These are phyloP conservation scores for Butorides virescens DNA, from an alignment of 2,113 vertebrate species.

Conservation along the genomic window DNA sequence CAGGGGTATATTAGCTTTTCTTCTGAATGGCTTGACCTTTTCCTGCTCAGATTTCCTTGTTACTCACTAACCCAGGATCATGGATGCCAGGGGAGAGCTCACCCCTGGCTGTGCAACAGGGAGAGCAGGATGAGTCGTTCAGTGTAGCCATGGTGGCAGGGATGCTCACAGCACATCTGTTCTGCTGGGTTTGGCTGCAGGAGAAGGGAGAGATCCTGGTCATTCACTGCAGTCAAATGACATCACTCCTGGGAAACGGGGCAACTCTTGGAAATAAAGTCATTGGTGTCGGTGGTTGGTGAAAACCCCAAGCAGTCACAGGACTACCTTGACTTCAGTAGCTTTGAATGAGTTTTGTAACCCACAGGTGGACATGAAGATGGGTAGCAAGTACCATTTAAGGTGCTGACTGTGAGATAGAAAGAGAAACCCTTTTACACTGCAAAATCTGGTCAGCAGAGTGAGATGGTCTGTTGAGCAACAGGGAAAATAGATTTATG, in stretches of 20 bases:
- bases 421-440: background rate
- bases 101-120: background rate
- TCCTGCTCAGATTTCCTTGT: background rate
- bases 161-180: background rate
- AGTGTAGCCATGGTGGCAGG: fast-evolving
- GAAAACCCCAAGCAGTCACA: background rate
- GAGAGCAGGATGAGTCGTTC: background rate
- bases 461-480: slow-evolving; percentile 32
- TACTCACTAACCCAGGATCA: background rate
- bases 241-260: background rate
- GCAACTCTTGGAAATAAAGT: background rate
- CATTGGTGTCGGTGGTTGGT: background rate
- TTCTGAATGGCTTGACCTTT: background rate
- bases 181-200: background rate
- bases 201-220: background rate
- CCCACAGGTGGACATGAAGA: fast-evolving
- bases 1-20: background rate
- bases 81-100: background rate
- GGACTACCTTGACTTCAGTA: background rate
- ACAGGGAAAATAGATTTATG: slow-evolving; percentile 48
- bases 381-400: background rate
- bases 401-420: background rate
- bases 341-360: background rate
- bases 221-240: background rate
- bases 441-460: background rate